Conservation (phyloP, 1,140 invertebrate species). For the Lordiphosa mommai region DNA sequence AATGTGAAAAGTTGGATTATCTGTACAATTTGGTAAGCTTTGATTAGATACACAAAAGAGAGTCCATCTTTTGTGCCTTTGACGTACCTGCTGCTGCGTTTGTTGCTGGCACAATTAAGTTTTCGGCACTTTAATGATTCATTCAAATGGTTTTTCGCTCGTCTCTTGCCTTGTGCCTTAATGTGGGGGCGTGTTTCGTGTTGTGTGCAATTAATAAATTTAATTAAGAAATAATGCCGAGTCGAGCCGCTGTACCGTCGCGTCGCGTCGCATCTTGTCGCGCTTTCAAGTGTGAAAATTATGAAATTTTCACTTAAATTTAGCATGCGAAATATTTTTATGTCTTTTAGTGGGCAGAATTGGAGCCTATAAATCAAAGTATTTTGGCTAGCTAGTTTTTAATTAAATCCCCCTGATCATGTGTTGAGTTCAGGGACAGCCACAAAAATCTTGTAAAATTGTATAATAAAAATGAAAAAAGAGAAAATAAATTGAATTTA, state of each 20-base stretch:
- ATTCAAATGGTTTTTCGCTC: constrained; percentile 38
- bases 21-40: neutral
- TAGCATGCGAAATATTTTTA: constrained; percentile 40
- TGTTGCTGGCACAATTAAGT: constrained; percentile 37
- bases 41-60: constrained; percentile 3
- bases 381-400: constrained; percentile 32
- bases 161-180: no score
- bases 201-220: constrained; percentile 78
- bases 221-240: constrained; percentile 73
- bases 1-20: constrained; percentile 2
- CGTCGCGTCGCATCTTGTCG: constrained; percentile 39
- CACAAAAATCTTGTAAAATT: constrained; percentile 29
- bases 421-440: constrained; percentile 19
- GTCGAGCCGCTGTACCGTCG: constrained; percentile 5
- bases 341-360: constrained; percentile 16
- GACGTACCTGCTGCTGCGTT: constrained; percentile 6
- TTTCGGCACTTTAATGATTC: constrained; percentile 65
- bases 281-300: constrained; percentile 74
- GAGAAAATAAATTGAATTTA: neutral
- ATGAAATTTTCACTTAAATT: constrained; percentile 67
- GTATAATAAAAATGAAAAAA: constrained; percentile 1
- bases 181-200: constrained; percentile 49
- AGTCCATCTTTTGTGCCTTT: constrained; percentile 14
- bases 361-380: constrained; percentile 36
- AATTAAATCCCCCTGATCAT: constrained; percentile 20